Conservation (phyloP, 1,140 invertebrate species). For the Megathymus violae region DNA sequence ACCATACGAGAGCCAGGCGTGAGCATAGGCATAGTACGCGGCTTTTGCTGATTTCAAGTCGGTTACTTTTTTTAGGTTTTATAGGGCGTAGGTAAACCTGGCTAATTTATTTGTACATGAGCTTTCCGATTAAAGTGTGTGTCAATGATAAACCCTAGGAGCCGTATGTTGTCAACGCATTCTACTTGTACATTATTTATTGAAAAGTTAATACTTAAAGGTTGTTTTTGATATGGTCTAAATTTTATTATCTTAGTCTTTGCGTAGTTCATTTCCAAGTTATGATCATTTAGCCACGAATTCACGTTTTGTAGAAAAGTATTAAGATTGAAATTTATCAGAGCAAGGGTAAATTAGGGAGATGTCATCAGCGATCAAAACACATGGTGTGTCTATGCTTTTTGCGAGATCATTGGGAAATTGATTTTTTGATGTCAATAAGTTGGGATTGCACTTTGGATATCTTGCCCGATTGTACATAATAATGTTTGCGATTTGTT, state of each 20-base stretch:
- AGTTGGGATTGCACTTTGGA: too few species aligned
- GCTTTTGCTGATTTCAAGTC: too few species aligned
- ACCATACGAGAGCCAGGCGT: too few species aligned
- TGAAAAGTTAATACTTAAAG: not conserved
- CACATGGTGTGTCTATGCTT: not conserved
- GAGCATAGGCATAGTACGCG: too few species aligned
- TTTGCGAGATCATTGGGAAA: not conserved
- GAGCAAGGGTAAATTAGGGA: not conserved
- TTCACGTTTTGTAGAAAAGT: constrained; percentile 1
- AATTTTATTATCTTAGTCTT: constrained; percentile 7
- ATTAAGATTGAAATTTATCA: not conserved
- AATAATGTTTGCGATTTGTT: too few species aligned
- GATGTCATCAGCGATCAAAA: too few species aligned
- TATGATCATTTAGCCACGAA: not conserved
- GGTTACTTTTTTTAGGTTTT: not conserved
- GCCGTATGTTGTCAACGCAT: not conserved
- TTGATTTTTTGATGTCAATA: too few species aligned
- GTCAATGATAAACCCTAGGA: not conserved
- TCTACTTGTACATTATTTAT: constrained; percentile 3
- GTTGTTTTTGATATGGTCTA: constrained; percentile 1
- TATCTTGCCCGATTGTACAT: too few species aligned
- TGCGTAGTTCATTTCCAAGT: not conserved
- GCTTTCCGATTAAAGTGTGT: not conserved
- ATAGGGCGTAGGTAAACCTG: not conserved
- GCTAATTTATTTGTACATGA: not conserved